Base-by-base conservation (phyloP, 1,140 invertebrate genomes). In the Zophobas atratus region DNA sequence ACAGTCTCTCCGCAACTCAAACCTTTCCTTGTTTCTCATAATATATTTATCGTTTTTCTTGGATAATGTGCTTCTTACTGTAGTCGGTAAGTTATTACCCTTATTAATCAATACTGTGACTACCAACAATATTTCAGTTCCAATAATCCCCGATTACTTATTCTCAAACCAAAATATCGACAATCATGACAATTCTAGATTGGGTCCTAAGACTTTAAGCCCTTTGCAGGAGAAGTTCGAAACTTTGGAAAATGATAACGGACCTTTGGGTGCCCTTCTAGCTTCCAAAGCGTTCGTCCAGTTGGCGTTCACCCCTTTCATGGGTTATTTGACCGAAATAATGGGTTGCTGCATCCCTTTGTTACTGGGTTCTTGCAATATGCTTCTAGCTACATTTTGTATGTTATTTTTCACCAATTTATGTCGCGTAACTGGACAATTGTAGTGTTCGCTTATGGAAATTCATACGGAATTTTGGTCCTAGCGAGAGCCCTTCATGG, bases 261-360 rank as follows among this genome's bases (percentile, higher is more conserved):
- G 92, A 2, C 89, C 92, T 81, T 91, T 97, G 39, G 96, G 95
- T 32, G 85, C 96, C 8, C 87, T 98, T 78, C 90, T 97, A 77
- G 95, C 95, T 48, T 95, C 94, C 36, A 97, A 97, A 88, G 95
- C 96, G 38, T 87, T 97, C 46, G 92, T 97, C 4, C 96, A 98
- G 88, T 89, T 97, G 77, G 85, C 95, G 75, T 90, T 93, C 80
- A 97, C 97, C 87, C 95, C 95, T 1, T 89, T 95, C 48, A 90
- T 97, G 51, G 95, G 95, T 36, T 90, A 90, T 75, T 83, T 94
- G 32, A 94, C 93, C 0, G 88, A 89, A 38, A 85, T 80, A 72
- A 88, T 87, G 57, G 96, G 97, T 20, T 97, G 96, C 85, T 91
- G 92, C 38, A 89, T 94, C 56, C 96, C 96, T 0, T 90, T 98